Percentiles rank a stretch among this genome's conserved stretches.
phyloP scores from a whole-genome alignment of 2,888 invertebrate genomes.

The Chalcis sispes region DNA sequence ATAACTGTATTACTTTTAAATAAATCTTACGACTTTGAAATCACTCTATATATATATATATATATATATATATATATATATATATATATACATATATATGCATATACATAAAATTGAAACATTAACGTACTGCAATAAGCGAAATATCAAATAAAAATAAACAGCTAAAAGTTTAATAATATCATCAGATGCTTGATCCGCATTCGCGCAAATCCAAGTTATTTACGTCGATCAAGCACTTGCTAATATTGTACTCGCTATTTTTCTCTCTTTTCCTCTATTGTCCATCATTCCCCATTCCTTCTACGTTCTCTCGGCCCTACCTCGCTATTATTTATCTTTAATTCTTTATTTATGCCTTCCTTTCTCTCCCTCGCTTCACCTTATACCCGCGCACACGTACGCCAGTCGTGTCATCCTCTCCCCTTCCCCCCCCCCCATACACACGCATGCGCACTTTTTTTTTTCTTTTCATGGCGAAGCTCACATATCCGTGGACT shows the following conservation, averaged over 20 bases:
- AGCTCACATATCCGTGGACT: too few species aligned
- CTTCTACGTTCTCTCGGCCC: neutral
- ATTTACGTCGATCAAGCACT: constrained; percentile 11
- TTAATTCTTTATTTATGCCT: constrained; percentile 44
- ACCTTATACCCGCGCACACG: neutral
- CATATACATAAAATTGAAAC: too few species aligned
- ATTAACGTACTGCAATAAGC: too few species aligned
- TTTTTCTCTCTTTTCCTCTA: neutral
- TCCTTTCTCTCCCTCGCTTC: neutral
- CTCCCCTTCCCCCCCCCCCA: neutral
- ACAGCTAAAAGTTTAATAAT: constrained; percentile 50
- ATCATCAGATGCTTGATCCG: constrained; percentile 43
- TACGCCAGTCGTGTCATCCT: neutral
- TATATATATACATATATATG: too few species aligned
- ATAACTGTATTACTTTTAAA: too few species aligned
- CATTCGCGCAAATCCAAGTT: constrained; percentile 46
- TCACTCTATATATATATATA: too few species aligned
- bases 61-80: too few species aligned
- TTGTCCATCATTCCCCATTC: constrained; percentile 14
- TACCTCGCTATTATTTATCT: constrained; percentile 32
- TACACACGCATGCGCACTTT: neutral
- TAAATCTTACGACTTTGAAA: too few species aligned
- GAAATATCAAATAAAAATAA: constrained; percentile 38
- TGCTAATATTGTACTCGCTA: constrained; percentile 7
- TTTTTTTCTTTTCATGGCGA: neutral